Evolutionary conservation across 2,888 invertebrate genomes (phyloP), one percentile per base, ranked within the genome.

Genomic region (Brenthis ino): DNA sequence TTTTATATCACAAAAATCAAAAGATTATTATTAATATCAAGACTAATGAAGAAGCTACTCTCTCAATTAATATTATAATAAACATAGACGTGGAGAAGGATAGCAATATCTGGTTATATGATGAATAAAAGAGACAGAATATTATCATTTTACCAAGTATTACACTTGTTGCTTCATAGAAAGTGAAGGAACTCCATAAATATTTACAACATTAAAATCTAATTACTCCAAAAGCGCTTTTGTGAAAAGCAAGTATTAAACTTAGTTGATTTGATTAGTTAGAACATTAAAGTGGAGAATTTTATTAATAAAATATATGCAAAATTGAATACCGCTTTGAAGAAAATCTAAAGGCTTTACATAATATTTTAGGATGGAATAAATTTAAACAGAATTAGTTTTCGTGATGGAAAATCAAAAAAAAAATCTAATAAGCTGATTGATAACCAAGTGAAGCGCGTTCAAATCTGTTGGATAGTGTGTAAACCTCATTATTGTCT

Each of bases 161-260:
- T 8, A 43, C 37, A 60, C 60, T 60, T 60, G 60, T 60, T 60
- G 60, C 50, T n/a, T n/a, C 33, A 14, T 20, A 60, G 47, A 16
- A 60, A 50, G 28, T 37, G 16, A 53, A 57, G 20, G 65, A 12
- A 50, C 66, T 33, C 48, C 55, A 60, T 66, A 47, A 66, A 66
- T 66, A 66, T 66, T 60, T 60, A 66, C 48, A 66, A 48, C 54
- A 66, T 60, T 48, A 66, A 55, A 66, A 66, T 60, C 54, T 60
- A 66, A 66, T 66, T 66, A 60, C 28, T 20, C 28, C 28, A 54
- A 67, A 61, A 55, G 58, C 67, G 67, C 50, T 48, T 67, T 63
- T 67, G 63, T 67, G 56, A 63, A 67, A 51, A 37, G 14, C 50
- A 20, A 20, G 20, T 20, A 20, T 43, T 61, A 67, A 61, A 61